Evolutionary conservation across 2,797 vertebrate species (phyloP).

Genomic region (Gallinago nigripennis): DNA sequence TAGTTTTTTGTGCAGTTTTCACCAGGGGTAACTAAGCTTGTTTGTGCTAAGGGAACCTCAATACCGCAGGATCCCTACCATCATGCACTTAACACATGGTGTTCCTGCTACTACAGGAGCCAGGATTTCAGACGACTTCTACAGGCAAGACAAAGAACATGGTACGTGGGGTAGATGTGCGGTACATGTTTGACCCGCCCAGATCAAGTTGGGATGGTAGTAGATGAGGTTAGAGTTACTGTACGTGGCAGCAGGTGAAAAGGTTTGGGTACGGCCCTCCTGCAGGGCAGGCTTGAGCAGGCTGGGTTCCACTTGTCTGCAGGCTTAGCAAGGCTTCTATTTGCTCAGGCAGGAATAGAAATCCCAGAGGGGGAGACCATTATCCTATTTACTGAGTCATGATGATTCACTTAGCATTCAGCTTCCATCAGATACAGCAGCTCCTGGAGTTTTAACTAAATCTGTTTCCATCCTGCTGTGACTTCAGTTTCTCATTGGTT

Average conservation of each 20-base stretch:
- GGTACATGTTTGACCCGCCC: not conserved
- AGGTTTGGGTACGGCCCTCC: not conserved
- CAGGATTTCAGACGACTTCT: not conserved
- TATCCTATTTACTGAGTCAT: constrained; percentile 61
- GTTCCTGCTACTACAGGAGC: not conserved
- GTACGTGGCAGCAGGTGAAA: not conserved
- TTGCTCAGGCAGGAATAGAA: constrained; percentile 29
- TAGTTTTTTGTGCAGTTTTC: not conserved
- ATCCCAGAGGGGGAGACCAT: constrained; percentile 35
- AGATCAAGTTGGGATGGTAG: not conserved
- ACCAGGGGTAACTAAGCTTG: not conserved
- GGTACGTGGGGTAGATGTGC: rapidly evolving
- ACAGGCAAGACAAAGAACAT: not conserved
- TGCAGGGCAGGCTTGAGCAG: not conserved
- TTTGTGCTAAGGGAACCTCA: not conserved
- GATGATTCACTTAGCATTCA: constrained; percentile 49
- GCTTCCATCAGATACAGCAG: constrained; percentile 1
- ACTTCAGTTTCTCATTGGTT: constrained; percentile 7
- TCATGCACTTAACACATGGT: rapidly evolving
- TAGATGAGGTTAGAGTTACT: not conserved
- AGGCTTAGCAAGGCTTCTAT: not conserved
- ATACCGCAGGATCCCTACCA: rapidly evolving
- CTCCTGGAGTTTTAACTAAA: constrained; percentile 22
- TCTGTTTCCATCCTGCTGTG: constrained; percentile 14
- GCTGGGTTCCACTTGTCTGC: not conserved